A percentile compares a stretch with the other conserved stretches of the same genome.
These are phyloP conservation scores for Agelaius phoeniceus DNA, from an alignment of 2,113 vertebrate species.

Conservation along the genomic window DNA sequence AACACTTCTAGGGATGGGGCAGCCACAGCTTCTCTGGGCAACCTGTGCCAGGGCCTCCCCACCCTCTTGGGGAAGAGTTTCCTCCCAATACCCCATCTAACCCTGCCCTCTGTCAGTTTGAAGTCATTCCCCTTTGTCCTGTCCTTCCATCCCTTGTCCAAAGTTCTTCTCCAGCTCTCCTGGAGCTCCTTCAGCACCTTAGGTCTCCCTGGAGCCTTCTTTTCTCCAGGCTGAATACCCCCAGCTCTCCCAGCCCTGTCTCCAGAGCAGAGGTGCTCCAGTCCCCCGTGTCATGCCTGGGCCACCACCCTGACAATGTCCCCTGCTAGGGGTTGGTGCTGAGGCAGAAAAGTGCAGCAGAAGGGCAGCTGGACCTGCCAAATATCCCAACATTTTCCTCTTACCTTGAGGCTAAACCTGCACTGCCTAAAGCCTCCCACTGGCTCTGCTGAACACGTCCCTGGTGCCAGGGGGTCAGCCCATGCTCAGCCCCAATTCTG, in stretches of 20 bases:
- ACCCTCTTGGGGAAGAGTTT: not conserved
- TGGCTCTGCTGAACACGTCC: not conserved
- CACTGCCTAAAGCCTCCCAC: not conserved
- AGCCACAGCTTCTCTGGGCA: not conserved
- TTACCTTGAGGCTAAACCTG: not conserved
- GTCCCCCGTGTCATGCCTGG: fast-evolving
- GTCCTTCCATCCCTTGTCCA: not conserved
- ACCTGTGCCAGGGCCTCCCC: fast-evolving
- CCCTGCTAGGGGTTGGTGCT: not conserved
- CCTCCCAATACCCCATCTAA: not conserved
- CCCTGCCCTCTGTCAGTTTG: not conserved
- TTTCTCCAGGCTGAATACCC: not conserved
- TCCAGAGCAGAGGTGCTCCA: not conserved
- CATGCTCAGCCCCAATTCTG: not conserved
- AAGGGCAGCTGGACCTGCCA: not conserved
- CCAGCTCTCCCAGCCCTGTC: not conserved
- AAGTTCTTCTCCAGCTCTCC: not conserved
- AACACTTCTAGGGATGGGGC: not conserved
- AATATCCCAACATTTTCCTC: fast-evolving
- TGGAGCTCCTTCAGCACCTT: not conserved
- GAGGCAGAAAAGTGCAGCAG: not conserved
- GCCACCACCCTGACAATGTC: fast-evolving
- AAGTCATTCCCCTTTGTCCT: not conserved
- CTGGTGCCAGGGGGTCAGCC: not conserved
- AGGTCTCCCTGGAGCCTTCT: not conserved